Evolutionary conservation across 2,888 invertebrate species (phyloP).

Genomic region (Elysia crispata): DNA sequence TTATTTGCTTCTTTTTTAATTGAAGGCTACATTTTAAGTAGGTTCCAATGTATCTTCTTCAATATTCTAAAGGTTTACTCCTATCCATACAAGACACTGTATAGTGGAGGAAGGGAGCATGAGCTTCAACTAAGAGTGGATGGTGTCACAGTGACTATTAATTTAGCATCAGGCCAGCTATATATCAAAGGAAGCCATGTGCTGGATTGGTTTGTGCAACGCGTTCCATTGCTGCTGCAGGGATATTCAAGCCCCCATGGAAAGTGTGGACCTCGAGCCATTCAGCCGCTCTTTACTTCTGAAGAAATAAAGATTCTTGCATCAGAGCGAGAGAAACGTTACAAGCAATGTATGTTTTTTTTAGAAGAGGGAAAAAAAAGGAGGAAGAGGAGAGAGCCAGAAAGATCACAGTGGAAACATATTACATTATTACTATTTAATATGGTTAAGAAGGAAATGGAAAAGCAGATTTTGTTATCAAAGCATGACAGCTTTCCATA

Average conservation of each 20-base stretch:
- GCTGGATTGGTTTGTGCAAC: slow-evolving; percentile 69
- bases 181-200: slow-evolving; percentile 64
- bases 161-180: slow-evolving; percentile 61
- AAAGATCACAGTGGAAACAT: no score
- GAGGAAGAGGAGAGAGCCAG: no score
- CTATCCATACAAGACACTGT: slow-evolving; percentile 66
- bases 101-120: slow-evolving; percentile 58
- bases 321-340: slow-evolving; percentile 18
- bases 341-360: slow-evolving; percentile 20
- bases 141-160: slow-evolving; percentile 64
- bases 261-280: not conserved
- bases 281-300: not conserved
- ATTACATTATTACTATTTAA: no score
- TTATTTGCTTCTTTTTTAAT: no score
- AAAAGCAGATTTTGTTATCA: no score
- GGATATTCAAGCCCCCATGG: slow-evolving; percentile 57
- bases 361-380: no score
- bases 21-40: no score
- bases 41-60: not conserved
- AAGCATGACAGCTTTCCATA: no score
- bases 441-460: no score
- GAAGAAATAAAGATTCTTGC: slow-evolving; percentile 6
- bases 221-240: slow-evolving; percentile 62
- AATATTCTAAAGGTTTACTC: slow-evolving; percentile 27
- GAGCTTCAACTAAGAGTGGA: slow-evolving; percentile 67